phyloP scores from a whole-genome alignment of 1,140 invertebrate genomes.

The Ceratina japonica region DNA sequence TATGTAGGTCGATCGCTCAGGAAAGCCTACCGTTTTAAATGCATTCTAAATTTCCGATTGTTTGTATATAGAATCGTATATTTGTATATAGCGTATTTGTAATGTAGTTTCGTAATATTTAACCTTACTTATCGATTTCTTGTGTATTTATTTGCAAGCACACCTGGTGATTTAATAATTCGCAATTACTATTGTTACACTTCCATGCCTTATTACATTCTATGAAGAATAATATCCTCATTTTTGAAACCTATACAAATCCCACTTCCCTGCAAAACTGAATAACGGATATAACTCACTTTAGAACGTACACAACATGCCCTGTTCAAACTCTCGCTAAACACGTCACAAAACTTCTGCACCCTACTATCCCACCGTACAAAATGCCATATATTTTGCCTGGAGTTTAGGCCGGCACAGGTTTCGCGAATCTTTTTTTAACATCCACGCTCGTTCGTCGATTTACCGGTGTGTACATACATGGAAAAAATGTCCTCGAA shows the following conservation, averaged over 20 bases:
- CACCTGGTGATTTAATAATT: too few relatives aligned
- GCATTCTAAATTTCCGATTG: neutral
- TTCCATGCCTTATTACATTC: neutral
- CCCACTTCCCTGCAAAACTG: neutral
- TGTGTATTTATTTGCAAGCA: too few relatives aligned
- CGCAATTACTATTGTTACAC: neutral
- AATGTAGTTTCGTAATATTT: too few relatives aligned
- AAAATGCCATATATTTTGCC: neutral
- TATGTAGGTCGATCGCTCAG: constrained; percentile 22
- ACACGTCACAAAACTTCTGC: neutral
- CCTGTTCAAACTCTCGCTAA: neutral
- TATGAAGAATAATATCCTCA: neutral
- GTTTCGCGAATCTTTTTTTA: neutral
- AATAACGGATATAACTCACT: constrained; percentile 1
- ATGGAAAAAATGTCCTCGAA: neutral
- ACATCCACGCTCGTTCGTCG: neutral
- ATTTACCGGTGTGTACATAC: neutral
- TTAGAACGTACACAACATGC: neutral
- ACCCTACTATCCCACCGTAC: too few relatives aligned
- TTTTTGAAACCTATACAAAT: neutral
- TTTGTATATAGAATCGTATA: too few relatives aligned
- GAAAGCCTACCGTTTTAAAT: neutral
- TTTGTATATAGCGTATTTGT: neutral
- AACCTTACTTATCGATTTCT: too few relatives aligned
- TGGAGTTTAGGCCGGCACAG: neutral